Conservation (phyloP, 2,113 vertebrate species). For the Zapus hudsonius region DNA sequence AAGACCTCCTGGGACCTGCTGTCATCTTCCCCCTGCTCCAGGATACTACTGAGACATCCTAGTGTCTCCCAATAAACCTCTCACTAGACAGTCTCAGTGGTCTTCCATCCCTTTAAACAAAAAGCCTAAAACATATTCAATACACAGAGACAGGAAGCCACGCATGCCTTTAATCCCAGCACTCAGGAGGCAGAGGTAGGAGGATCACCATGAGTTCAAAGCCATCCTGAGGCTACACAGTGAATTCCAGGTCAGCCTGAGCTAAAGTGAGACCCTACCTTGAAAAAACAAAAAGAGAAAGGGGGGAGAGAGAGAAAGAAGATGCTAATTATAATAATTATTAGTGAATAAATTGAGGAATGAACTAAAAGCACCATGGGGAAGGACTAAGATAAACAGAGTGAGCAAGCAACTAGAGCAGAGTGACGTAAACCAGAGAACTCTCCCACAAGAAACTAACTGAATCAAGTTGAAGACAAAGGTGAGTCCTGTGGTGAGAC, state of each 20-base stretch:
- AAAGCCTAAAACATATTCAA: conserved; percentile 37
- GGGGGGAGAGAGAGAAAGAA: no score
- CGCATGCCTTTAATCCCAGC: no score
- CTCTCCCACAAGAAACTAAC: background rate
- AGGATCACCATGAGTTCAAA: no score
- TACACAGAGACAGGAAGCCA: no score
- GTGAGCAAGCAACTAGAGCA: background rate
- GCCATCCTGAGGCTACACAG: no score
- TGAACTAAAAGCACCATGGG: background rate
- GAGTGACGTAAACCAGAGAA: background rate
- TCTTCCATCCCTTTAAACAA: background rate
- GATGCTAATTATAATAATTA: background rate
- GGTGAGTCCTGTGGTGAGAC: background rate
- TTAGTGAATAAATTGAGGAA: conserved; percentile 16
- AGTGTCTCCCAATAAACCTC: background rate
- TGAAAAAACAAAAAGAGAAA: background rate
- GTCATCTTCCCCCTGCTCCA: background rate
- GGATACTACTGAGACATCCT: background rate
- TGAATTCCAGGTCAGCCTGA: no score
- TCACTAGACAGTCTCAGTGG: background rate
- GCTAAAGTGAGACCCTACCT: no score
- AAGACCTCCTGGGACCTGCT: background rate
- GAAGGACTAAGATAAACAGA: background rate
- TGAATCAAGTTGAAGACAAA: background rate
- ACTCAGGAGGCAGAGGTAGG: no score